These are phyloP conservation scores for Callyntrura sp. DNA, from an alignment of 2,888 invertebrate genomes.

Conservation along the genomic window DNA sequence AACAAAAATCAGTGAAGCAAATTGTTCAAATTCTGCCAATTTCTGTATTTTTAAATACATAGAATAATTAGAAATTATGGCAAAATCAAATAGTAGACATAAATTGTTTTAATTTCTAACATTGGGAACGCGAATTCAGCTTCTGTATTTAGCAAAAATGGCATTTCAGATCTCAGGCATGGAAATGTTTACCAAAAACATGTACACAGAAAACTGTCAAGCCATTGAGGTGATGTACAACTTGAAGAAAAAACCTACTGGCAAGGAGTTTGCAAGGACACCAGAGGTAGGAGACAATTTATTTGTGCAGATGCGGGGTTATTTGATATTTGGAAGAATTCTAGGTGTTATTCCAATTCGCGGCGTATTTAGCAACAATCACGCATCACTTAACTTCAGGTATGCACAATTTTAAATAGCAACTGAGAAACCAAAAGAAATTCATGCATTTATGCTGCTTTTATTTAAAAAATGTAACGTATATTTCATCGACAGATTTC, in stretches of 20 bases:
- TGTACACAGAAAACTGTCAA: constrained; percentile 49
- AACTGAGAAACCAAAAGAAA: too few relatives aligned
- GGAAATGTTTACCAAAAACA: constrained; percentile 43
- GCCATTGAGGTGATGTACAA: constrained; percentile 54
- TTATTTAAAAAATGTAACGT: neutral
- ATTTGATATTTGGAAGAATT: constrained; percentile 66
- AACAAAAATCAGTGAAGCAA: too few relatives aligned
- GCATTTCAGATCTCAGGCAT: constrained; percentile 13
- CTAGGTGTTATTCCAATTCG: constrained; percentile 65
- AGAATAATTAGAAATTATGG: too few relatives aligned
- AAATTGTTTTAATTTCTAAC: too few relatives aligned
- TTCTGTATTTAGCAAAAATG: too few relatives aligned
- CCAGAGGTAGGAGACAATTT: constrained; percentile 35
- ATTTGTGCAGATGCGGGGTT: constrained; percentile 59
- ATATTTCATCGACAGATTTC: constrained; percentile 7
- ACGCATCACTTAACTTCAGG: constrained; percentile 23
- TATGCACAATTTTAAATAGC: too few relatives aligned
- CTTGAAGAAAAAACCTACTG: constrained; percentile 49
- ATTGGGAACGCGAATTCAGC: too few relatives aligned
- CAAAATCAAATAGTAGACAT: too few relatives aligned
- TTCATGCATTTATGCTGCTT: too few relatives aligned
- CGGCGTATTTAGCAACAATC: constrained; percentile 33
- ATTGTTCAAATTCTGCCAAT: neutral
- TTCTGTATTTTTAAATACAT: too few relatives aligned
- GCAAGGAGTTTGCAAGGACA: constrained; percentile 18